Conservation (phyloP, 1,140 invertebrate genomes). For the Drosophila sproati region DNA sequence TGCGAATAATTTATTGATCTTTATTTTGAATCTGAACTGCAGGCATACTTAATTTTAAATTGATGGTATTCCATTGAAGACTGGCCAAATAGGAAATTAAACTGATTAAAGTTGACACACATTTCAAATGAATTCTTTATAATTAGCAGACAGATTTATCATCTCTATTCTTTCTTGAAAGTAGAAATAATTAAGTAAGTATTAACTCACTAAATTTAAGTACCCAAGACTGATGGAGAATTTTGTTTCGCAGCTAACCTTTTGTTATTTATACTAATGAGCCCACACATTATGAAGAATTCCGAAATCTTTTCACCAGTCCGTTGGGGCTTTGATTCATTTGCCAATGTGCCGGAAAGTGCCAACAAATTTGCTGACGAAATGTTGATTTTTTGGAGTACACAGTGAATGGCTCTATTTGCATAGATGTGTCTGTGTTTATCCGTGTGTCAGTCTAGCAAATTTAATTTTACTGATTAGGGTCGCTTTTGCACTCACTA, state of each 20-base stretch:
- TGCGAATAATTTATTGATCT: conserved; percentile 47
- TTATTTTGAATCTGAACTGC: conserved; percentile 12
- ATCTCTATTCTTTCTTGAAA: not conserved
- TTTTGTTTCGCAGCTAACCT: too few relatives aligned
- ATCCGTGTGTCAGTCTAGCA: conserved; percentile 9
- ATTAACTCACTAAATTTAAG: too few relatives aligned
- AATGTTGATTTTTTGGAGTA: conserved; percentile 51
- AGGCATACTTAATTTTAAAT: not conserved
- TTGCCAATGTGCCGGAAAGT: conserved; percentile 27
- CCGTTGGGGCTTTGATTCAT: conserved; percentile 33
- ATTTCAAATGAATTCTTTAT: too few relatives aligned
- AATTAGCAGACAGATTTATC: too few relatives aligned
- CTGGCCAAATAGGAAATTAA: conserved; percentile 4
- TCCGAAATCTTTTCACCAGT: not conserved
- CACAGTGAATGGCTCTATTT: conserved; percentile 49
- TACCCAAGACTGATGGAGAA: too few relatives aligned
- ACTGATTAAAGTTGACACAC: too few relatives aligned
- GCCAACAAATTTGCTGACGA: conserved; percentile 35
- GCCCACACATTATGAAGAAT: not conserved
- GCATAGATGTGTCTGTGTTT: conserved; percentile 31
- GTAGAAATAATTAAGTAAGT: not conserved
- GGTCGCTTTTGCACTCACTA: conserved; percentile 10
- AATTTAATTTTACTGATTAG: conserved; percentile 46
- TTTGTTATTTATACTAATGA: too few relatives aligned
- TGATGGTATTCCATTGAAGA: not conserved